Conservation (phyloP, 2,888 invertebrate species). For the Girardia tigrina region DNA sequence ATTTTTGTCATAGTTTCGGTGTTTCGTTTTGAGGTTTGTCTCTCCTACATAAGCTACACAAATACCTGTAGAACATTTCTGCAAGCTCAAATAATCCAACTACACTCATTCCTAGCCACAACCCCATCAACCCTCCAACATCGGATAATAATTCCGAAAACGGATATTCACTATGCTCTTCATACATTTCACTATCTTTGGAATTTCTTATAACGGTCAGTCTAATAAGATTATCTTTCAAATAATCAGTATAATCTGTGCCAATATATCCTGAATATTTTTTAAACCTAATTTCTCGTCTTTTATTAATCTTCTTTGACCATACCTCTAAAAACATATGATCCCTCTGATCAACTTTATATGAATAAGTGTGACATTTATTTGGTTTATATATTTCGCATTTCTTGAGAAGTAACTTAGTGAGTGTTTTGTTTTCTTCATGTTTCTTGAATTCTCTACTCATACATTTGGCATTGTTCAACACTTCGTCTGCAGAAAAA, state of each 20-base stretch:
- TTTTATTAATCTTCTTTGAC: neutral
- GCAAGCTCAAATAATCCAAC: neutral
- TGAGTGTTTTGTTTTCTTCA: neutral
- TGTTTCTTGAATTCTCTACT: neutral
- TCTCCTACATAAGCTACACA: neutral
- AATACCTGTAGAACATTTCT: neutral
- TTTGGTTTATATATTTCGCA: neutral
- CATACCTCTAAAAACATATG: neutral
- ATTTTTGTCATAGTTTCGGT: too few relatives aligned
- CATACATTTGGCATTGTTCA: neutral
- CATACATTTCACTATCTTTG: neutral
- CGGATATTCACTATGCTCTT: neutral
- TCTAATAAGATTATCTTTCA: neutral
- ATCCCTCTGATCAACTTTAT: neutral
- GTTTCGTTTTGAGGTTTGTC: too few relatives aligned
- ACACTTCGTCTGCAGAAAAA: neutral
- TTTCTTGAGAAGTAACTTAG: neutral
- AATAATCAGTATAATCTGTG: neutral
- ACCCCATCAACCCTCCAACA: constrained; percentile 7
- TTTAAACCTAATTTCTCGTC: neutral
- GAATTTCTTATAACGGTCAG: neutral
- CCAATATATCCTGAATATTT: neutral
- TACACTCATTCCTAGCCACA: neutral
- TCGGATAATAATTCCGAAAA: constrained; percentile 4
- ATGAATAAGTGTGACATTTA: neutral